These are phyloP conservation scores for Tribolium freemani DNA, from an alignment of 2,888 invertebrate species.

Conservation along the genomic window DNA sequence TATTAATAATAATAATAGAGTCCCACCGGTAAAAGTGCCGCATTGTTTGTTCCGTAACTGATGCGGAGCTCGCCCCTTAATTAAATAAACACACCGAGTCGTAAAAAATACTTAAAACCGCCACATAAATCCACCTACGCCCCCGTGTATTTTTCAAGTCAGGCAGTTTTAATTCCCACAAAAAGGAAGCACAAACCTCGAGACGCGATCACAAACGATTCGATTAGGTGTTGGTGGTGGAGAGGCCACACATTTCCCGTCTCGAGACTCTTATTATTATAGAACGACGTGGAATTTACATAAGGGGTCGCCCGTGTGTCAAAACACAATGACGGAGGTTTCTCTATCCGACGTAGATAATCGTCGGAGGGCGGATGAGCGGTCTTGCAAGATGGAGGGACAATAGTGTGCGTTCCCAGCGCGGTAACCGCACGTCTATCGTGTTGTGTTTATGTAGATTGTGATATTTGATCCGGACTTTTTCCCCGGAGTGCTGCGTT, in stretches of 20 bases:
- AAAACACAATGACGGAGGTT: conserved; percentile 26
- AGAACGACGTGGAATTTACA: conserved; percentile 28
- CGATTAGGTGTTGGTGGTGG: background rate
- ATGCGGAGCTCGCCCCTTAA: too few relatives aligned
- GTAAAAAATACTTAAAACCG: too few relatives aligned
- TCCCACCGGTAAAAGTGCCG: too few relatives aligned
- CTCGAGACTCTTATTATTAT: conserved; percentile 12
- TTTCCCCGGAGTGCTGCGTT: background rate
- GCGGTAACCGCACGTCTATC: background rate
- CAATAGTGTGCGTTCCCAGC: conserved; percentile 10
- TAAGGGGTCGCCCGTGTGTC: conserved; percentile 30
- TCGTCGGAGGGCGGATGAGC: conserved; percentile 20
- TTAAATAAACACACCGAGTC: too few relatives aligned
- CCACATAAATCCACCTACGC: too few relatives aligned
- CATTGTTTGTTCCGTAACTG: too few relatives aligned
- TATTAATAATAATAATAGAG: too few relatives aligned
- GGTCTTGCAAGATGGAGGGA: conserved; percentile 11
- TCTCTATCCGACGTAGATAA: conserved; percentile 23
- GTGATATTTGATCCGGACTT: background rate
- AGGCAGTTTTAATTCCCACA: too few relatives aligned
- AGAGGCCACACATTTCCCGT: background rate
- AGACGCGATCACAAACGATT: too few relatives aligned
- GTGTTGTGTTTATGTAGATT: background rate
- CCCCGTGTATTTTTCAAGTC: too few relatives aligned
- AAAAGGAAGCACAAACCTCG: too few relatives aligned